Base-by-base conservation (phyloP, 2,888 invertebrate species). In the Apodemia duryi region DNA sequence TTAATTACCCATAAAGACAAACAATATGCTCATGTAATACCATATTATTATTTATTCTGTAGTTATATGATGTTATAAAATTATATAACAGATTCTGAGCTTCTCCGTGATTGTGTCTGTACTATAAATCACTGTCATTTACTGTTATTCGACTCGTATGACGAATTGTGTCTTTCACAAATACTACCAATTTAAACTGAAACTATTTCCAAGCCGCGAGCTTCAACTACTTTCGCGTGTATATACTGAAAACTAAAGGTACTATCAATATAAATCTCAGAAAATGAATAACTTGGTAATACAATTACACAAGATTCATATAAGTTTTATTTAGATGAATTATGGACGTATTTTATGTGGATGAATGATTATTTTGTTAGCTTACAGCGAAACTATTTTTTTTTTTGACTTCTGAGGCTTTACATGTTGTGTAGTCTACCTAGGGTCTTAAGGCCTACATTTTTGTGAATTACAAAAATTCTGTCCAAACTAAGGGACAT, bases 111-210 rank as follows among this genome's bases (percentile, higher is more conserved):
- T 32, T 32, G 57, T 49, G 46, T 57, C 65, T 66, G 75, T 74
- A 72, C 77, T 78, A 84, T 85, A 81, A 83, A 85, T 84, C 83
- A 84, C 80, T 78, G 83, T 83, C 84, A 83, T 79, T 82, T 79
- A 77, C 81, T 77, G 81, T 81, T 78, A 74, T 67, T 70, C 66
- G 82, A 80, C 77, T 83, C 77, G 67, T 72, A 72, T 77, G 79
- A 85, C 81, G 83, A 85, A 86, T 84, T 80, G 83, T 80, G 81
- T 75, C 75, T 77, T 82, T 83, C 78, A 77, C 78, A 87, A 84
- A 83, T 84, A 85, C 77, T 84, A 81, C 83, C 81, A 83, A 79
- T 80, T 78, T 83, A 68, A 80, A 11, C 57, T 57, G 32, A 35
- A 61, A 64, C 66, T 64, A 62, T 66, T 64, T 62, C 41, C 66